Evolutionary conservation across 2,113 vertebrate genomes (phyloP), one percentile per base, ranked within the genome.

Genomic region (Ceyx cyanopectus): DNA sequence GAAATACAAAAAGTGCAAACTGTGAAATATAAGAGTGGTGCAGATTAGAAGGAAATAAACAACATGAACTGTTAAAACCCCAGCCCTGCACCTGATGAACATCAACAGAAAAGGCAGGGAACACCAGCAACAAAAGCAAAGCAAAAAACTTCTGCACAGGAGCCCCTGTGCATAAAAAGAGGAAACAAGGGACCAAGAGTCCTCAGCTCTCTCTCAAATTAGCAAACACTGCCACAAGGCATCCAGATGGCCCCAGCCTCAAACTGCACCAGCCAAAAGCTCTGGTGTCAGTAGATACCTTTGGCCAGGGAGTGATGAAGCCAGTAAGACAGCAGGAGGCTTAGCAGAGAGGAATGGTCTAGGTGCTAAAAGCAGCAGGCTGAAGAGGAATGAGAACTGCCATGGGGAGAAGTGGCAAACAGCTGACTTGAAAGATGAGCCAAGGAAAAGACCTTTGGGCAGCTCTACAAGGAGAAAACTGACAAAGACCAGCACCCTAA

Each of bases 1-100:
- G 97, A 98, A 97, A 97, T 98, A 98, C 91, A 98, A 98, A 98
- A 98, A 97, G 97, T 98, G 97, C 97, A 97, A 97, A 97, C 37
- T 67, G 94, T 98, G 96, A 97, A 96, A 95, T 97, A 97, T n/a
- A 97, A 95, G 96, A 97, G 94, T 58, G 97, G 96, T 98, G 97
- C 94, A 88, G 78, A 90, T 92, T 72, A 97, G 69, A 94, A 92
- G 85, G 95, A 94, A 93, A 90, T 80, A 97, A 94, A 93, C 94
- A 87, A 50, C 45, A 92, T 96, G 96, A 97, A 97, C 94, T 23
- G 48, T 93, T 95, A 91, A 92, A 94, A 83, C 83, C 48, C 41
- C 50, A 85, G 77, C 74, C 87, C 84, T 67, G 82, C 60, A 80
- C 54, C 60, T 51, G 66, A 77, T 16, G 41, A 81, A 85, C 88